Base-by-base conservation (phyloP, 2,888 invertebrate species). In the Mythimna loreyi region DNA sequence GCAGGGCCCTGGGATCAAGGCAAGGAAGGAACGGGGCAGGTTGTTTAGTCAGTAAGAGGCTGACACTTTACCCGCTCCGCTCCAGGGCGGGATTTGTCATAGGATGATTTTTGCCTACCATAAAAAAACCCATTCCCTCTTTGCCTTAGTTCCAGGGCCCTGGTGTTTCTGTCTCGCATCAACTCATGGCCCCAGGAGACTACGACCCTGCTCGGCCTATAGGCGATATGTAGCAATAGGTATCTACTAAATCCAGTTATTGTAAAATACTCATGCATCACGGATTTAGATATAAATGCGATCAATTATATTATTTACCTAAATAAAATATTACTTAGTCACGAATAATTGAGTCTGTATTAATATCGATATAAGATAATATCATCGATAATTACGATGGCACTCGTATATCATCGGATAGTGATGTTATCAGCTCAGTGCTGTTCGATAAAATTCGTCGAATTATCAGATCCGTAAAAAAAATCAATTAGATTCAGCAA, bases 351-450 rank as follows among this genome's bases (percentile, higher is more conserved):
- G 52, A 65, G 33, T 62, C 59, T 75, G 16, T 50, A 43, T 8
- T 76, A 57, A 28, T 74, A 30, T 58, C 16, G 52, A 28, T 59
- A 36, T 33, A 25, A n/a, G 75, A 84, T 81, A 74, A 50, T 45
- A 28, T 63, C 45, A 80, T 81, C 62, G 19, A 33, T 66, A 73
- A 75, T 66, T 68, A 72, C 49, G 49, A 75, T 66, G 57, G 45
- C 61, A 52, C 25, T 55, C 40, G 36, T 65, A 60, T 68, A 53
- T 78, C 67, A 72, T 67, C 67, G 30, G 75, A 78, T 81, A 73
- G 45, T 11, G 28, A 47, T 57, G 11, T 36, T 63, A 74, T 79
- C 56, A 40, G 36, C 23, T 58, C 13, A 13, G 23, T 9, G n/a
- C 33, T 33, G 45, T 67, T 16, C 58, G 68, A 78, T 78, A 68